Evolutionary conservation across 2,797 vertebrate species (phyloP).

Genomic region (Botia almorhae): DNA sequence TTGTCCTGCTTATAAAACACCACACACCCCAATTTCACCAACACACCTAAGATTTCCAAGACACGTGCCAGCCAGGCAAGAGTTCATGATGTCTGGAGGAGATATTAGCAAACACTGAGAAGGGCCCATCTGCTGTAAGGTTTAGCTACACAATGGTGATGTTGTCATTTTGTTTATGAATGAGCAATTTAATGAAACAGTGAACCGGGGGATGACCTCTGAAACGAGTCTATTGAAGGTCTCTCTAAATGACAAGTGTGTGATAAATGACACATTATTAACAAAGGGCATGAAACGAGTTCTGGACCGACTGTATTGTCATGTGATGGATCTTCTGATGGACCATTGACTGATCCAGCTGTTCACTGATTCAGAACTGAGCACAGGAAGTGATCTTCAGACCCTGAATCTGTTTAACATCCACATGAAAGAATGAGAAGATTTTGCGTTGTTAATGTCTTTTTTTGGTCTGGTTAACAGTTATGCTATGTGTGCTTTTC

Average conservation of each 20-base stretch:
- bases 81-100: neutral
- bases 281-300: neutral
- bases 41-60: no score
- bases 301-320: conserved; percentile 4
- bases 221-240: neutral
- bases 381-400: neutral
- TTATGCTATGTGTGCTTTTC: neutral
- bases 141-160: neutral
- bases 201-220: neutral
- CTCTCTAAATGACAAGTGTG: conserved; percentile 1
- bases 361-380: neutral
- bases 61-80: no score
- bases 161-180: neutral
- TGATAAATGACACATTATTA: conserved; percentile 18
- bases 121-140: neutral
- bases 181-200: neutral
- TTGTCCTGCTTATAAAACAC: neutral
- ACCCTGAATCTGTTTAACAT: neutral
- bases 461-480: neutral
- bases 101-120: neutral
- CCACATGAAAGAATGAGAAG: neutral
- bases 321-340: neutral
- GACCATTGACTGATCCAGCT: neutral
- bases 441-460: neutral
- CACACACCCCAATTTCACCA: neutral